Evolutionary conservation across 92 coral and sea anemone species (phyloP).

Genomic region (Paragorgia papillata): DNA sequence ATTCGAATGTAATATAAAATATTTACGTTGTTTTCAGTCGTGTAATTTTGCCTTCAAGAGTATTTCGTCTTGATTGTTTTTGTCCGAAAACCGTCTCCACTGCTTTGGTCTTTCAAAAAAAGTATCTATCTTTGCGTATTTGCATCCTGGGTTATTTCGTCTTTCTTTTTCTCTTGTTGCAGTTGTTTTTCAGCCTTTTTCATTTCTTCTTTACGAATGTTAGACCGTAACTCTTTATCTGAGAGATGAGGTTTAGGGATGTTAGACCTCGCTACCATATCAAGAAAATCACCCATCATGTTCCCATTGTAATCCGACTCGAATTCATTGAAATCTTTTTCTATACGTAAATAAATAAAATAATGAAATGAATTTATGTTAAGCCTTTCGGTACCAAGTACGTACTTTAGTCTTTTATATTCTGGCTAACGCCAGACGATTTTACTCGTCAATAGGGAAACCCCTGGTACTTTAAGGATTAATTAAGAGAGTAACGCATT

Average conservation of each 20-base stretch:
- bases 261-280: slow-evolving; percentile 32
- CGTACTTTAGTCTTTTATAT: too few species aligned
- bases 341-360: too few species aligned
- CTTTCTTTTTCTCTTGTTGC: neutral
- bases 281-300: slow-evolving; percentile 25
- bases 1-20: neutral
- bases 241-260: slow-evolving; percentile 22
- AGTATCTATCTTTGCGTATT: slow-evolving; percentile 12
- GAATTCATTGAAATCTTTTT: too few species aligned
- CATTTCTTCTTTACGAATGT: neutral
- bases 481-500: too few species aligned
- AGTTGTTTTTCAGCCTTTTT: slow-evolving; percentile 6
- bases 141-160: neutral
- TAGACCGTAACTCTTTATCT: slow-evolving; percentile 4
- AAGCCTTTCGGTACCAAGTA: too few species aligned
- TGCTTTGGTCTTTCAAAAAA: neutral
- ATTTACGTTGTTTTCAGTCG: neutral
- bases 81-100: neutral
- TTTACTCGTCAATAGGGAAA: too few species aligned
- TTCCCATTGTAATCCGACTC: slow-evolving; percentile 1
- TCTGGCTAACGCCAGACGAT: too few species aligned
- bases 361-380: too few species aligned
- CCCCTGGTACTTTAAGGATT: too few species aligned
- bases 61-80: neutral
- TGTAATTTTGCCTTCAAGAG: neutral